These are phyloP conservation scores for Leucophenga montana DNA, from an alignment of 2,888 invertebrate species.

Conservation along the genomic window DNA sequence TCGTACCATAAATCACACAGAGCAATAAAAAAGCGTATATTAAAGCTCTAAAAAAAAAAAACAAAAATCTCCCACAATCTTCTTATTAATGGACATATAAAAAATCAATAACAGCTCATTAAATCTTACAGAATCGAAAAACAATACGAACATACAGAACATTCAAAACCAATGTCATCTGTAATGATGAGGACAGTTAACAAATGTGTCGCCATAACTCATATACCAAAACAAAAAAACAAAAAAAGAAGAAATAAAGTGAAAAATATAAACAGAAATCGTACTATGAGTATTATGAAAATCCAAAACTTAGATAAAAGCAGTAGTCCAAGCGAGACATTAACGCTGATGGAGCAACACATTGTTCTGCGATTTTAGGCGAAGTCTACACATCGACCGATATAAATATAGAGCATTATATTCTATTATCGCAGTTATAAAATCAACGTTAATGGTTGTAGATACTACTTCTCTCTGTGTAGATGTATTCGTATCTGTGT, in stretches of 20 bases:
- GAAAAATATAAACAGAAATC: too few species aligned
- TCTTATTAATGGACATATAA: slow-evolving; percentile 17
- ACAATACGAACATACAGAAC: background rate
- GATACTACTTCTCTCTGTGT: background rate
- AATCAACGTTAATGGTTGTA: slow-evolving; percentile 30
- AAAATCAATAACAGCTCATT: slow-evolving; percentile 4
- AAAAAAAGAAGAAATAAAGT: too few species aligned
- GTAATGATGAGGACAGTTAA: background rate
- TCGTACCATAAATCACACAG: background rate
- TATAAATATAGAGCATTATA: slow-evolving; percentile 16
- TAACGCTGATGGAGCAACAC: too few species aligned
- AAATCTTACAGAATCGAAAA: background rate
- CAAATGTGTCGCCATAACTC: slow-evolving; percentile 2
- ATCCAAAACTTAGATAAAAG: too few species aligned
- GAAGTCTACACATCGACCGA: too few species aligned
- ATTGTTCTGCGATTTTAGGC: slow-evolving; percentile 7
- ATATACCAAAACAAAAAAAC: background rate
- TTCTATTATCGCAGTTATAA: slow-evolving; percentile 33
- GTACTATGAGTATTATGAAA: too few species aligned
- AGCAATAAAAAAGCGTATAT: background rate
- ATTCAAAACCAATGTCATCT: too few species aligned
- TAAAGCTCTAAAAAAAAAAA: background rate
- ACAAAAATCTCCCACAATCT: background rate
- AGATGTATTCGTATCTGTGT: background rate
- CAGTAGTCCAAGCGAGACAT: too few species aligned